Evolutionary conservation across 2,888 invertebrate species (phyloP).

Genomic region (Sesia bembeciformis): DNA sequence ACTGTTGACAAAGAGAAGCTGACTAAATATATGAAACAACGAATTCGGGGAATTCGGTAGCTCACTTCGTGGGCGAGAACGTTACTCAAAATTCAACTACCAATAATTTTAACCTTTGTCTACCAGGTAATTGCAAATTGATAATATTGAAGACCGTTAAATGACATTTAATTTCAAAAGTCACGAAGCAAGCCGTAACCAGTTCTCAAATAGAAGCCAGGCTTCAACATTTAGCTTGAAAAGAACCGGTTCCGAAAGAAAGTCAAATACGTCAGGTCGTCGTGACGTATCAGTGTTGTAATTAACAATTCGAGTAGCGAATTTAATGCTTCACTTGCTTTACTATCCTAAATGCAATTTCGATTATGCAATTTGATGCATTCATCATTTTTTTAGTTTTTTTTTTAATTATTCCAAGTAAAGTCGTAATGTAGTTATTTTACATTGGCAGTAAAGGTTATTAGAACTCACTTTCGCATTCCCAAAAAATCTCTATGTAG

Average conservation of each 20-base stretch:
- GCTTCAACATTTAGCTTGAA: constrained; percentile 16
- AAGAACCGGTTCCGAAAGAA: constrained; percentile 24
- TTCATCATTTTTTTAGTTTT: too few species aligned
- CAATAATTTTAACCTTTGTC: not conserved
- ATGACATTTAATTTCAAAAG: not conserved
- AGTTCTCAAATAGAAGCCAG: not conserved
- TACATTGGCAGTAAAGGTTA: too few species aligned
- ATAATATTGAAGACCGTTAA: not conserved
- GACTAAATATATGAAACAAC: too few species aligned
- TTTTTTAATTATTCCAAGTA: too few species aligned
- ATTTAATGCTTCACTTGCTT: constrained; percentile 15
- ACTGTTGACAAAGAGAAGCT: too few species aligned
- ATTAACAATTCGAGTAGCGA: constrained; percentile 17
- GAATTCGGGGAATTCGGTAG: too few species aligned
- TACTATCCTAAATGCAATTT: not conserved
- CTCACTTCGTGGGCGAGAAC: too few species aligned
- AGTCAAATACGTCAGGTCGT: constrained; percentile 17
- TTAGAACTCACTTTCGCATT: too few species aligned
- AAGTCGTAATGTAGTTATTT: too few species aligned
- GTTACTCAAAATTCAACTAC: not conserved
- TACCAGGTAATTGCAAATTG: not conserved
- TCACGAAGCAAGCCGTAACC: not conserved
- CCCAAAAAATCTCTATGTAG: too few species aligned
- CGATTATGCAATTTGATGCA: too few species aligned
- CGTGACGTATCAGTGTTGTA: constrained; percentile 12